Evolutionary conservation across 2,797 vertebrate species (phyloP).

Genomic region (Monodelphis domestica): DNA sequence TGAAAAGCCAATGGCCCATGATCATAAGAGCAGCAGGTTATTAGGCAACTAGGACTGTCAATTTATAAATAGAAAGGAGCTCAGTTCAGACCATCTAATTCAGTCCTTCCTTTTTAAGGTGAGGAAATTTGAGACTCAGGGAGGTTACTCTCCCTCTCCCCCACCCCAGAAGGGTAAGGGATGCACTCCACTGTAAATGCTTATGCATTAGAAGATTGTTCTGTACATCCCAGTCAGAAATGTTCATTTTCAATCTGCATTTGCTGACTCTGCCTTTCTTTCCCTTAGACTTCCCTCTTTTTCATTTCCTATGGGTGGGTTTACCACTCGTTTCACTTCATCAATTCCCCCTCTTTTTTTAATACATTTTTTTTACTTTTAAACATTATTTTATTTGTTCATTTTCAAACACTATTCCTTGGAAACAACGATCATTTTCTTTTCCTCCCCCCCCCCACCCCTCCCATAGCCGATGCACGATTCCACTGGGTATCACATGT

Average conservation of each 20-base stretch:
- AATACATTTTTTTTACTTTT: no score
- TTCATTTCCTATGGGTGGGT: constrained; percentile 38
- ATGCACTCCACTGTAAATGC: no score
- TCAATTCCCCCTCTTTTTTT: constrained; percentile 42
- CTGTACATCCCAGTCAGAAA: constrained; percentile 51
- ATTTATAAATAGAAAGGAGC: neutral
- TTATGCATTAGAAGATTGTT: constrained; percentile 32
- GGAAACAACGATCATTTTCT: no score
- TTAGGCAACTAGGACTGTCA: neutral
- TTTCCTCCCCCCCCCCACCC: no score
- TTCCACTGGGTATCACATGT: no score
- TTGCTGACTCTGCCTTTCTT: constrained; percentile 55
- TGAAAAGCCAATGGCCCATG: neutral
- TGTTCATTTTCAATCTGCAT: constrained; percentile 47
- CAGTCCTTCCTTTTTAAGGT: neutral
- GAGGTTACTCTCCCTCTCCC: neutral
- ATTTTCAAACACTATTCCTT: no score
- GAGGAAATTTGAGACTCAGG: neutral
- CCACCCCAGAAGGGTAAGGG: neutral
- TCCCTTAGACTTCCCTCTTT: constrained; percentile 51
- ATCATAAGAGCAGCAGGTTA: neutral
- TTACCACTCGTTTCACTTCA: neutral
- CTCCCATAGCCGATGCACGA: no score
- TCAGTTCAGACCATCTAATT: neutral
- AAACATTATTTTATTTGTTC: no score